These are phyloP conservation scores for Corythaeola cristata DNA, from an alignment of 2,113 vertebrate species.

Conservation along the genomic window DNA sequence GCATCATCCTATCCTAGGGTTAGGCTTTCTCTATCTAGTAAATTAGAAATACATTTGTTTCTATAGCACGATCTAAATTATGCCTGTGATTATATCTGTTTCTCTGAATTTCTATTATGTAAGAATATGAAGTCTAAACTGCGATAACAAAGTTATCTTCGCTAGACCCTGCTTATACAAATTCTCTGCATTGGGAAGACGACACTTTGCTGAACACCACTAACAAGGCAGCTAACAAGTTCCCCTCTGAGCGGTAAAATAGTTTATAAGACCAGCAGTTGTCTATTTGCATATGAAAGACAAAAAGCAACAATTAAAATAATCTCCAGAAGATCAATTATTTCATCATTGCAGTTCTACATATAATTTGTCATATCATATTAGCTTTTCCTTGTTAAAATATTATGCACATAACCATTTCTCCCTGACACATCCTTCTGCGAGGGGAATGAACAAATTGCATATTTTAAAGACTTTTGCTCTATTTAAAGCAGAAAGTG, in stretches of 20 bases:
- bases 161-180: background rate
- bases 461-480: background rate
- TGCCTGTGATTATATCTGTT: background rate
- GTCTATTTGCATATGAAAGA: conserved; percentile 41
- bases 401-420: background rate
- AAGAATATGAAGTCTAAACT: background rate
- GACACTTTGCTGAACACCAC: background rate
- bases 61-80: conserved; percentile 1
- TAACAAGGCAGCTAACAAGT: background rate
- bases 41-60: background rate
- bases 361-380: background rate
- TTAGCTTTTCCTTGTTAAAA: background rate
- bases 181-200: background rate
- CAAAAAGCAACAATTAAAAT: background rate
- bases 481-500: conserved; percentile 15
- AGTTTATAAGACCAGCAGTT: background rate
- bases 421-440: background rate
- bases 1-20: background rate
- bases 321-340: background rate
- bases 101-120: conserved; percentile 8
- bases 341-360: background rate
- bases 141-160: background rate
- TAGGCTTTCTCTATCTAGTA: background rate
- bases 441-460: background rate
- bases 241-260: background rate